Evolutionary conservation across 1,140 invertebrate species (phyloP).

Genomic region (Mamestra configurata): DNA sequence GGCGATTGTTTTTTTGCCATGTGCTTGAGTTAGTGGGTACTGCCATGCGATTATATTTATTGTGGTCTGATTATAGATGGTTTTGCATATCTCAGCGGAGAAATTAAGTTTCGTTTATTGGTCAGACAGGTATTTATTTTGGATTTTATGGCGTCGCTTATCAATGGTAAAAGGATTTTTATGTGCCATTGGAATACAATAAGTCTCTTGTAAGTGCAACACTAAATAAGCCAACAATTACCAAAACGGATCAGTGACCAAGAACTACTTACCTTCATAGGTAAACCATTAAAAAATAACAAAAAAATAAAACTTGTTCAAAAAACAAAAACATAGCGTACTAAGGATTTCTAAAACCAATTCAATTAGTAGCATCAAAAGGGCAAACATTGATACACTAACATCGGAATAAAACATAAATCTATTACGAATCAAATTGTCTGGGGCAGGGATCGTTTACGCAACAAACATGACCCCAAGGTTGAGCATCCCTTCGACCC

Average conservation of each 20-base stretch:
- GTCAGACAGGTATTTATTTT: not conserved
- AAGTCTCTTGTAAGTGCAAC: too few relatives aligned
- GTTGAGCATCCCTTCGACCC: conserved; percentile 63
- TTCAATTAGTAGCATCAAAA: conserved; percentile 53
- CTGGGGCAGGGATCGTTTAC: conserved; percentile 76
- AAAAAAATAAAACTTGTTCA: too few relatives aligned
- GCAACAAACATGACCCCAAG: conserved; percentile 74
- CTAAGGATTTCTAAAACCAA: conserved; percentile 30
- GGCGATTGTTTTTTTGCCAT: conserved; percentile 38
- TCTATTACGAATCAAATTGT: conserved; percentile 82
- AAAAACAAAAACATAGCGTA: too few relatives aligned
- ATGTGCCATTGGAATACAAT: too few relatives aligned
- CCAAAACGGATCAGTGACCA: too few relatives aligned
- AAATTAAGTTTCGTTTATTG: not conserved
- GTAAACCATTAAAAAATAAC: too few relatives aligned
- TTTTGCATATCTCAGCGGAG: conserved; percentile 38
- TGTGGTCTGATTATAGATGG: conserved; percentile 24
- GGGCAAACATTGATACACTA: conserved; percentile 60
- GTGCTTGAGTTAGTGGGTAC: conserved; percentile 34
- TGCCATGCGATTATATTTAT: conserved; percentile 44
- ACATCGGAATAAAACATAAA: conserved; percentile 70
- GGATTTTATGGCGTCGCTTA: not conserved
- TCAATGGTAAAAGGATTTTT: not conserved
- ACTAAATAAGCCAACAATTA: too few relatives aligned
- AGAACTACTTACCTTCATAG: too few relatives aligned